Conservation (phyloP, 2,113 vertebrate genomes). For the Hippolais icterina region DNA sequence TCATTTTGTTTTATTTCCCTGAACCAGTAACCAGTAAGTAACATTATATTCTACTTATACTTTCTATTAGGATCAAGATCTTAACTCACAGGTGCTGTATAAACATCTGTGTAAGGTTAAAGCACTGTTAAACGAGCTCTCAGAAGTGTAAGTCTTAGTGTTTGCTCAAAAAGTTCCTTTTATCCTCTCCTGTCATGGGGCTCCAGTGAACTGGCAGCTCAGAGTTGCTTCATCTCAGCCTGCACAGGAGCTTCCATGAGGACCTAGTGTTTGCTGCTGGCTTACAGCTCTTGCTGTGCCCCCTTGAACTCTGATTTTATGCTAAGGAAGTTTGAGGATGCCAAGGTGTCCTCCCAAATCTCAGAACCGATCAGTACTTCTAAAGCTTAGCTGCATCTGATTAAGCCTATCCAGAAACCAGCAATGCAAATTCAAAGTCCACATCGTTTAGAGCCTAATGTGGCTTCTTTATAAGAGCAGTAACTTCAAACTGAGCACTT, state of each 20-base stretch:
- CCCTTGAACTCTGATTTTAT: background rate
- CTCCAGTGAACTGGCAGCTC: background rate
- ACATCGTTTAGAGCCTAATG: rapidly evolving
- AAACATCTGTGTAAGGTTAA: background rate
- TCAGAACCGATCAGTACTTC: background rate
- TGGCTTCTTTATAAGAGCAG: background rate
- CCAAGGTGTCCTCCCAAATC: background rate
- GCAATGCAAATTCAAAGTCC: background rate
- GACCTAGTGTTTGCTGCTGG: background rate
- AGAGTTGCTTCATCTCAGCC: background rate
- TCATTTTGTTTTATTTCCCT: background rate
- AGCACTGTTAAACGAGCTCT: background rate
- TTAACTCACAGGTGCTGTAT: background rate
- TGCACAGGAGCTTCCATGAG: rapidly evolving
- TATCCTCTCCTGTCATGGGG: background rate
- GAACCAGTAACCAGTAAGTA: background rate
- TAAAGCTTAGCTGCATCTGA: background rate
- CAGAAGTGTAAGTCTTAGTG: background rate
- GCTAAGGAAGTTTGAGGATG: background rate
- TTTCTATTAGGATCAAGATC: background rate
- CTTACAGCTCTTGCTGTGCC: background rate
- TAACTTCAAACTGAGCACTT: background rate
- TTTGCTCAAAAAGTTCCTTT: background rate
- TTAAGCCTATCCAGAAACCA: background rate
- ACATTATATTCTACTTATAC: background rate